Base-by-base conservation (phyloP, 2,888 invertebrate genomes). In the Argyra leucocephala region DNA sequence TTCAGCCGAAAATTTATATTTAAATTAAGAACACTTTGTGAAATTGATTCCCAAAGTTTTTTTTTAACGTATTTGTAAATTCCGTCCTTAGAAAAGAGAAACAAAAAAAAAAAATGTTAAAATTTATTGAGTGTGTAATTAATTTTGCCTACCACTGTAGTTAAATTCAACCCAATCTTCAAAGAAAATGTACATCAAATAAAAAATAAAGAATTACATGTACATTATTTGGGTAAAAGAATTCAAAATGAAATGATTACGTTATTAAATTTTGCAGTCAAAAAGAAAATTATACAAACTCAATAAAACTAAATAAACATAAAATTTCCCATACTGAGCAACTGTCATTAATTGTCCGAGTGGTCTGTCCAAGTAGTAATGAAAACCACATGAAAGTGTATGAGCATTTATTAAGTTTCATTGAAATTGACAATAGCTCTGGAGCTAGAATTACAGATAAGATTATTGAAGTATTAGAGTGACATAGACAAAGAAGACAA, bases 221-320 rank as follows among this genome's bases (percentile, higher is more conserved):
- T 62, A 37, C 60, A 59, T 59, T 58, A 24, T 15, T 64, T 58
- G 60, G 64, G 64, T 37, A 60, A 64, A 64, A 64, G 37, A 64
- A 64, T 64, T 64, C 64, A 59, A 60, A 64, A 64, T 60, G 60
- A 64, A 60, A 64, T 64, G 60, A 64, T 64, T 58, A 31, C 60
- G 26, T 64, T 64, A 22, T 59, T 64, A 64, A 58, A 58, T 58
- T 57, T 26, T 58, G 21, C 24, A 58, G 58, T 63, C 58, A 63
- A n/a, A n/a, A 63, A 48, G 58, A 57, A 58, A 58, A 63, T 26
- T 57, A 22, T 58, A 64, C 23, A 58, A 59, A 58, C n/a, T 26
- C 36, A 64, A 37, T 59, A 64, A 64, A 64, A 64, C 18, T 64
- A 60, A 59, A 60, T 36, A 64, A 64, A 64, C 60, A 64, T 64